phyloP scores from a whole-genome alignment of 92 coral and sea anemone genomes.

The Anthopleura xanthogrammica region DNA sequence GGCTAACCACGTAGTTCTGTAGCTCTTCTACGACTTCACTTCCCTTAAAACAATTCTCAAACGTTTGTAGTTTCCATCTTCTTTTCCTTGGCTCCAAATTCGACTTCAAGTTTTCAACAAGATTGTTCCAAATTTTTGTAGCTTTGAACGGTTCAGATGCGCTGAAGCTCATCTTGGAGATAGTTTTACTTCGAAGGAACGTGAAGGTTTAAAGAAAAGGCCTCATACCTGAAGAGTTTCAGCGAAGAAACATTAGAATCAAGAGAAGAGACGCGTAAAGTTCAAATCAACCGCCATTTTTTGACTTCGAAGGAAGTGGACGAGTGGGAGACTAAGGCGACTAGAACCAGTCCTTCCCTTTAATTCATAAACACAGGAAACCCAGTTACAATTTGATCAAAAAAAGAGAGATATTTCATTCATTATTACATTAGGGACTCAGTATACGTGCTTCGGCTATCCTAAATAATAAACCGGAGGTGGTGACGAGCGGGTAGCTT shows the following conservation, averaged over 20 bases:
- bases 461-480: too few relatives aligned
- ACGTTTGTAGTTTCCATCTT: conserved; percentile 88
- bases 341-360: not conserved
- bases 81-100: conserved; percentile 76
- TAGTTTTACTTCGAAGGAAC: not conserved
- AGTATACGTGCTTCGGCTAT: too few relatives aligned
- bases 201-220: not conserved
- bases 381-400: not conserved
- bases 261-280: not conserved
- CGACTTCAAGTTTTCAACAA: conserved; percentile 73
- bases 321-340: conserved; percentile 6
- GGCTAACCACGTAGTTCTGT: conserved; percentile 63
- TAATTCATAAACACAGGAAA: not conserved
- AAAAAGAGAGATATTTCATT: too few relatives aligned
- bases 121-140: conserved; percentile 93
- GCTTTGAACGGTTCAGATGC: conserved; percentile 83
- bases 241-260: not conserved
- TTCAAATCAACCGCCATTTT: conserved; percentile 48
- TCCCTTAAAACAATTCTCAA: conserved; percentile 91
- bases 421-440: too few relatives aligned
- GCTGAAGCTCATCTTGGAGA: conserved; percentile 4
- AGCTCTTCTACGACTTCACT: conserved; percentile 79
- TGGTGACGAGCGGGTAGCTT: too few relatives aligned
- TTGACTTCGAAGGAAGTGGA: not conserved
- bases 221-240: not conserved